phyloP scores from a whole-genome alignment of 2,797 vertebrate species.

The Lophius americanus region DNA sequence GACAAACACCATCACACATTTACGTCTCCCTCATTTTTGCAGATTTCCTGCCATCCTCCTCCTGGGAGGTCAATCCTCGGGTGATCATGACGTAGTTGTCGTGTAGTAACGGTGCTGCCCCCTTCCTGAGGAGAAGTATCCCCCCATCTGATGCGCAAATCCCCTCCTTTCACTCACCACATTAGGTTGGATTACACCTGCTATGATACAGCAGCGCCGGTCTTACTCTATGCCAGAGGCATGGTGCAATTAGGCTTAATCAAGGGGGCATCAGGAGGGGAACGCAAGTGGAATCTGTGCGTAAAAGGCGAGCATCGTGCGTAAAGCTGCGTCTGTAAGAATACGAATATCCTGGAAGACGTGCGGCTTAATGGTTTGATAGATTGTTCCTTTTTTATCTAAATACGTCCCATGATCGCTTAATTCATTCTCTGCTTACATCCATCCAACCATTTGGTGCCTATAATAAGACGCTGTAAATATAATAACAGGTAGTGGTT shows the following conservation, averaged over 20 bases:
- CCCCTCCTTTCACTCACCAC: conserved; percentile 72
- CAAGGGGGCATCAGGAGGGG: conserved; percentile 35
- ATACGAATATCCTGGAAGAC: too few species aligned
- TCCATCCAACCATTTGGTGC: too few species aligned
- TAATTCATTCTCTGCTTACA: too few species aligned
- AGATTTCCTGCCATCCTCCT: conserved; percentile 61
- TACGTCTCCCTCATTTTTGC: conserved; percentile 16
- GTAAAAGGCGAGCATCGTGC: conserved; percentile 15
- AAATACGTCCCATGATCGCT: too few species aligned
- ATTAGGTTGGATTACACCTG: conserved; percentile 87
- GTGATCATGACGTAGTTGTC: conserved; percentile 79
- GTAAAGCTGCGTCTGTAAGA: too few species aligned
- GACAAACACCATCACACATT: conserved; percentile 34
- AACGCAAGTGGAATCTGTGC: conserved; percentile 27
- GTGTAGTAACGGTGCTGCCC: conserved; percentile 69
- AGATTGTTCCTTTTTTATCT: too few species aligned
- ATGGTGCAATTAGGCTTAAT: conserved; percentile 72
- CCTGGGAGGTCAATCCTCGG: conserved; percentile 73
- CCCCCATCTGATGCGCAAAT: conserved; percentile 81
- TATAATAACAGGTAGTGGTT: too few species aligned
- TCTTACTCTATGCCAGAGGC: conserved; percentile 65
- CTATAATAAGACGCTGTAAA: too few species aligned
- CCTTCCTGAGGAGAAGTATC: conserved; percentile 70
- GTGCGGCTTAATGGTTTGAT: too few species aligned
- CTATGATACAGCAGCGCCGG: conserved; percentile 67